Base-by-base conservation (phyloP, 2,888 invertebrate genomes). In the Leucania comma region DNA sequence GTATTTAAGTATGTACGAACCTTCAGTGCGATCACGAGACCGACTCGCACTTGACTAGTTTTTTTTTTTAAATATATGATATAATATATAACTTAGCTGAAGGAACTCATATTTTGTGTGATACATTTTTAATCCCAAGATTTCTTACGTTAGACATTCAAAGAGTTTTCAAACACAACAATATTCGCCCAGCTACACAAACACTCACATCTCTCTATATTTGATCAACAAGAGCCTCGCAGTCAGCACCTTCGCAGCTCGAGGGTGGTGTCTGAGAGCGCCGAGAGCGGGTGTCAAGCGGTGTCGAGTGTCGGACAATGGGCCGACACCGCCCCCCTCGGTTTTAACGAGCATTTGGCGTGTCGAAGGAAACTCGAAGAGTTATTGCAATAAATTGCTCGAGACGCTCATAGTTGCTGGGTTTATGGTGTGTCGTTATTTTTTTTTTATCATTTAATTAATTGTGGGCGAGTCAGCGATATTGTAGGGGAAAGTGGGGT, bases 321-420 rank as follows among this genome's bases (percentile, higher is more conserved):
- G 68, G 54, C 48, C 60, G 64, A 77, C 76, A 68, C 64, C 73
- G 35, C 64, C 61, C 76, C 71, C 65, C 61, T 61, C 53, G 53
- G 54, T 14, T 53, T 72, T 82, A 83, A 83, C 84, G 83, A 83
- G 74, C 76, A 57, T 68, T 68, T 84, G 66, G 68, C 82, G 78
- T 81, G 78, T 80, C 64, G 22, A 46, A 42, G 54, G 46, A 20
- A 71, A 71, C 70, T 68, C 50, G 61, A 75, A 76, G 70, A 76
- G 42, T 68, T 81, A 81, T 81, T 71, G 78, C 61, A 59, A 64
- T 79, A 65, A 75, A 80, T 65, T 78, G 64, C 32, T 68, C n/a
- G 17, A 65, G 75, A 68, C 53, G 58, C 20, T 59, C 56, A 62
- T 62, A 65, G 59, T 29, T 58, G n/a, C 38, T 32, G 12, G 17